phyloP scores from a whole-genome alignment of 2,113 vertebrate species.

The Tiliqua scincoides region DNA sequence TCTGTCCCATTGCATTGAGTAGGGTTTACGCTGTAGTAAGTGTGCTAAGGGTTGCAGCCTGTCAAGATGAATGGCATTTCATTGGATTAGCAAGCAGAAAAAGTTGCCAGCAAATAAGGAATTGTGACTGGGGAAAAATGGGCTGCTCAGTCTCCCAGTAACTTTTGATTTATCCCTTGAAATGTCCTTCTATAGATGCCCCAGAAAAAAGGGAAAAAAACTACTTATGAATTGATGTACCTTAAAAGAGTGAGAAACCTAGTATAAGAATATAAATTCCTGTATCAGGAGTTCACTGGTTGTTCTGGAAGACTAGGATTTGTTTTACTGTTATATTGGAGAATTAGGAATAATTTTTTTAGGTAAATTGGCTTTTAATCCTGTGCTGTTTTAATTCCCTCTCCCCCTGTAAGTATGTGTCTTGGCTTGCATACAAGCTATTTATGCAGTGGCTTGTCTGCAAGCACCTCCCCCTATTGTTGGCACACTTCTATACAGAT shows the following conservation, averaged over 20 bases:
- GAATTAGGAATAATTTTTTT: not conserved
- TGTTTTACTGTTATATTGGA: not conserved
- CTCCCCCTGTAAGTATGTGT: not conserved
- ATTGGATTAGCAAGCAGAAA: not conserved
- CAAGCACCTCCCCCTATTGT: not conserved
- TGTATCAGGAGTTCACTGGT: not conserved
- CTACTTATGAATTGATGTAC: not conserved
- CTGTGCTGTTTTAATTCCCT: not conserved
- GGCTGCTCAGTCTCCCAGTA: not conserved
- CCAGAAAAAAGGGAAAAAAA: not conserved
- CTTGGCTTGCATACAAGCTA: not conserved
- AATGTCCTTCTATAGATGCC: not conserved
- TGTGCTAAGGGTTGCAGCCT: not conserved
- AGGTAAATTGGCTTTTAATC: not conserved
- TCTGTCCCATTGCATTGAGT: not conserved
- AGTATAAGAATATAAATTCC: not conserved
- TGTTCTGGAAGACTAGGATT: too few relatives aligned
- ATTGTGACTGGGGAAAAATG: not conserved
- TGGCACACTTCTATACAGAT: not conserved
- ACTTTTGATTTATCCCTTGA: not conserved
- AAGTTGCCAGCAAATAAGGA: not conserved
- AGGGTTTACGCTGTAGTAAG: not conserved
- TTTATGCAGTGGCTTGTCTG: not conserved
- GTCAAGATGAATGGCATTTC: not conserved
- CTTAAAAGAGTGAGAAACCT: not conserved